Conservation (phyloP, 2,888 invertebrate species). For the Hedychridium roseum region DNA sequence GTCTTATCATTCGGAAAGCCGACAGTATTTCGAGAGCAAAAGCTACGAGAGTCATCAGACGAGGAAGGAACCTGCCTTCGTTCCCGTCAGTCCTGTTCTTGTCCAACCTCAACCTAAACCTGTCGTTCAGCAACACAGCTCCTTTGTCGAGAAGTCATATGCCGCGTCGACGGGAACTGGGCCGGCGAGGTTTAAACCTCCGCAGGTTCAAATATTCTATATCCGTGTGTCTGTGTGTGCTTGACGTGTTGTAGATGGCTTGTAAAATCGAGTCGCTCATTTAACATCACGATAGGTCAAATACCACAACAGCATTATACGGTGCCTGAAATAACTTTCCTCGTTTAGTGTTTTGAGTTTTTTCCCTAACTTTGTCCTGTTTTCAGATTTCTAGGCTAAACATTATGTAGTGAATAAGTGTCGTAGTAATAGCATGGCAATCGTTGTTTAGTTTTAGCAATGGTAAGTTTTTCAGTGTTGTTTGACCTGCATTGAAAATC, state of each 20-base stretch:
- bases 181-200: constrained; percentile 47
- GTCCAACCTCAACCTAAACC: too few species aligned
- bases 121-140: constrained; percentile 47
- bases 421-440: too few species aligned
- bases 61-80: constrained; percentile 38
- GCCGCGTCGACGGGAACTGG: constrained; percentile 35
- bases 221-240: constrained; percentile 15
- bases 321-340: background rate
- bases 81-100: too few species aligned
- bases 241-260: background rate
- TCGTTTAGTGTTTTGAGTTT: background rate
- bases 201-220: constrained; percentile 56
- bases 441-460: too few species aligned
- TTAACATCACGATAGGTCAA: too few species aligned
- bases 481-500: constrained; percentile 3
- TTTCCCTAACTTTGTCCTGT: constrained; percentile 4
- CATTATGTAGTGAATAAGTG: background rate
- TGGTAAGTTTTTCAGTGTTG: too few species aligned
- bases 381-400: background rate
- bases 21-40: constrained; percentile 53
- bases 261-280: background rate
- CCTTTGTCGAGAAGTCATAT: constrained; percentile 52
- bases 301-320: too few species aligned
- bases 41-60: constrained; percentile 46
- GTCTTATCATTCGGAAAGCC: constrained; percentile 53